Percentiles rank a stretch among this genome's conserved stretches.
Evolutionary conservation across 1,140 invertebrate genomes (phyloP).

Genomic region (Brachionus asplanchnoidis): DNA sequence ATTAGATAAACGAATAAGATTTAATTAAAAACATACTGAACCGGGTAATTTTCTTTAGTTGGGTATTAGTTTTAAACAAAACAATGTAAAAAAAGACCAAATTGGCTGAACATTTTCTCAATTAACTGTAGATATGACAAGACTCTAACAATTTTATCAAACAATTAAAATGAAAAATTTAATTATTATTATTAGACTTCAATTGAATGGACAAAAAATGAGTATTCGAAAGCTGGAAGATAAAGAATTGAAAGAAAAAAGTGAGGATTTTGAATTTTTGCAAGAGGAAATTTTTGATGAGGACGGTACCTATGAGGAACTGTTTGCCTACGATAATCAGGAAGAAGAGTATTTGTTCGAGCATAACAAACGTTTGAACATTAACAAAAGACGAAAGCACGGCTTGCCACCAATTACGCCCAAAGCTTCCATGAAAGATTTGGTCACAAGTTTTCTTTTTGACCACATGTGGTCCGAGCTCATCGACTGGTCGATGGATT

Average conservation of each 20-base stretch:
- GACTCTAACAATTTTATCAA: neutral
- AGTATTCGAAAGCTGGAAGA: neutral
- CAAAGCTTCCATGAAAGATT: conserved; percentile 39
- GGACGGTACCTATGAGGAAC: conserved; percentile 20
- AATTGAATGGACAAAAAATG: neutral
- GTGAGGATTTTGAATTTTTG: neutral
- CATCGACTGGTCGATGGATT: conserved; percentile 1
- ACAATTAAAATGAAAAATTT: neutral
- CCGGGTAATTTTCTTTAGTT: too few species aligned
- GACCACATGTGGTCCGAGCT: conserved; percentile 31
- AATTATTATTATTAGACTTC: neutral
- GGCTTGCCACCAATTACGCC: conserved; percentile 39
- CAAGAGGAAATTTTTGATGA: conserved; percentile 24
- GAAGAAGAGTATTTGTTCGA: conserved; percentile 37
- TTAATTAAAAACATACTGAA: too few species aligned
- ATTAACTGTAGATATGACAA: too few species aligned
- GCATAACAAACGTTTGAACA: conserved; percentile 22
- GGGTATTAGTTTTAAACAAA: too few species aligned
- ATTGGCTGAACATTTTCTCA: too few species aligned
- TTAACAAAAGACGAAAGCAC: neutral
- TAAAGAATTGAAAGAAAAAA: neutral
- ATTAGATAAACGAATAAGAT: too few species aligned
- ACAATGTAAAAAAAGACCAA: too few species aligned
- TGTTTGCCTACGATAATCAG: conserved; percentile 37
- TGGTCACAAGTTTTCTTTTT: conserved; percentile 15